These are phyloP conservation scores for Cyprinodon tularosa DNA, from an alignment of 2,113 vertebrate species.

Conservation along the genomic window DNA sequence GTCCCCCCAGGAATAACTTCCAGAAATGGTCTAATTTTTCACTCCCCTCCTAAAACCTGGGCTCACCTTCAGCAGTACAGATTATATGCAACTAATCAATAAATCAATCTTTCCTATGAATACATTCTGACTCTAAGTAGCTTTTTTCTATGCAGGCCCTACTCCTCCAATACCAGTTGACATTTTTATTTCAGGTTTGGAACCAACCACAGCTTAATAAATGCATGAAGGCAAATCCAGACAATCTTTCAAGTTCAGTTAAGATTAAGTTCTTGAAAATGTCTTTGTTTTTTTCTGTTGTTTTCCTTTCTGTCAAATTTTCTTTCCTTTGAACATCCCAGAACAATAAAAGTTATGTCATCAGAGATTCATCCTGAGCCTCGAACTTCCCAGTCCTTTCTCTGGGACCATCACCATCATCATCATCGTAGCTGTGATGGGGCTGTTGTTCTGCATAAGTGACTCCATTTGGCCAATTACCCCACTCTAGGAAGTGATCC, in stretches of 20 bases:
- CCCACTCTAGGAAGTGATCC: slow-evolving; percentile 51
- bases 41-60: too few relatives aligned
- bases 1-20: too few relatives aligned
- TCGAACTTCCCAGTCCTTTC: slow-evolving; percentile 23
- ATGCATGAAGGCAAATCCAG: slow-evolving; percentile 6
- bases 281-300: slow-evolving; percentile 5
- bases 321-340: background rate
- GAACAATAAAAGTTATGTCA: background rate
- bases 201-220: background rate
- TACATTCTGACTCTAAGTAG: too few relatives aligned
- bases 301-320: background rate
- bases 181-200: background rate
- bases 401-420: slow-evolving; percentile 40
- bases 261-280: slow-evolving; percentile 2
- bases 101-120: background rate
- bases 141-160: background rate
- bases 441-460: slow-evolving; percentile 67
- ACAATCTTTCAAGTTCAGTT: slow-evolving; percentile 6
- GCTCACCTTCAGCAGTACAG: too few relatives aligned
- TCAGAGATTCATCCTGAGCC: slow-evolving; percentile 22
- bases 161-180: background rate
- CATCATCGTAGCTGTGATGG: slow-evolving; percentile 62
- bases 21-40: too few relatives aligned
- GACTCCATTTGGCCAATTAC: slow-evolving; percentile 75
- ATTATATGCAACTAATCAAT: background rate